Base-by-base conservation (phyloP, 2,888 invertebrate genomes). In the Athalia circularis region DNA sequence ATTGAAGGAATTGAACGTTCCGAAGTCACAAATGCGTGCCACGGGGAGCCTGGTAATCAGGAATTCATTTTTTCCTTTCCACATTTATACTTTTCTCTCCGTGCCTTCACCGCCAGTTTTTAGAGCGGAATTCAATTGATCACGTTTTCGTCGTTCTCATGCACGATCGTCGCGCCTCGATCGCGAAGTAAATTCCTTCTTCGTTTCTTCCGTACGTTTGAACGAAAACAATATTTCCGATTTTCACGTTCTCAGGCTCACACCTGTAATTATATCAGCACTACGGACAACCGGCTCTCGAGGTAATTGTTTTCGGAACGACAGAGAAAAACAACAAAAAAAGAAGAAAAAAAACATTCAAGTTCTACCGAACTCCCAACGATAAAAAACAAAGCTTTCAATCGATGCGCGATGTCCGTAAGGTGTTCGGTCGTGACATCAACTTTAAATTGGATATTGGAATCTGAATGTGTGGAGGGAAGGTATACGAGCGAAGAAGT, bases 1-100 rank as follows among this genome's bases (percentile, higher is more conserved):
- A 75, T 62, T 75, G 75, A 75, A 75, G 75, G 64, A 75, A 75
- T 75, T 75, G 75, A 75, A 75, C 75, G 75, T 75, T 72, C 62
- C 75, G 52, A 75, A 75, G 61, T 75, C 75, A 62, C 75, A 75
- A 62, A 75, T 75, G 75, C 75, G 75, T 75, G 75, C 72, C 59
- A 72, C 72, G 72, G 72, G 72, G 59, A 75, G 61, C 75, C 50
- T 75, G 75, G 75, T 75, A 75, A 75, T 75, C 75, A 75, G 64
- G 64, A 75, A 75, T 29, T 64, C 75, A 64, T 75, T 75, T 75
- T 43, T 13, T 45, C n/a, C 45, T 59, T 59, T 43, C 29, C 2
- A 7, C 5, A 8, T 47, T 43, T n/a, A 6, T 43, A 13, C 9
- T 29, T 43, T 3, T 13, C 47, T 7, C 57, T 47, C 3, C n/a